A percentile compares a stretch with the other conserved stretches of the same genome.
Evolutionary conservation across 2,797 vertebrate genomes (phyloP).

Genomic region (Acropternis orthonyx): DNA sequence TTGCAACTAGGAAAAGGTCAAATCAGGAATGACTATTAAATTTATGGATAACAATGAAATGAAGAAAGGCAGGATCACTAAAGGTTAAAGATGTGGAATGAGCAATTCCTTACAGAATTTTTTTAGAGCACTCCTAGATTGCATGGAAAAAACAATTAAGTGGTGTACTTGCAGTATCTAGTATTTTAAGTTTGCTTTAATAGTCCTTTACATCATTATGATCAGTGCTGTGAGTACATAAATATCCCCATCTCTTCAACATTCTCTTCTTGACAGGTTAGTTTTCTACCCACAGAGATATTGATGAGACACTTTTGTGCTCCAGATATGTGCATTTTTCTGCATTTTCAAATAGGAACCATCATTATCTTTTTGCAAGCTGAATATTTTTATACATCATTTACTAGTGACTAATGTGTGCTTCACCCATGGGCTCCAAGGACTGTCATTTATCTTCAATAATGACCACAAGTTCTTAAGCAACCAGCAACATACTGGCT

Average conservation of each 20-base stretch:
- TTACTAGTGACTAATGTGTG: conserved; percentile 66
- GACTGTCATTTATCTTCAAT: conserved; percentile 66
- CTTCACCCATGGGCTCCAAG: conserved; percentile 46
- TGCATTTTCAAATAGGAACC: conserved; percentile 69
- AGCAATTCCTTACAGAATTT: background rate
- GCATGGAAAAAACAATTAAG: conserved; percentile 24
- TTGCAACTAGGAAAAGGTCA: background rate
- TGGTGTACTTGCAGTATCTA: background rate
- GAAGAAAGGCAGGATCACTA: background rate
- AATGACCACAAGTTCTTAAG: conserved; percentile 61
- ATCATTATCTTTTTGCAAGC: conserved; percentile 66
- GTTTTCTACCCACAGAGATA: conserved; percentile 66
- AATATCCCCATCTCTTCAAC: conserved; percentile 54
- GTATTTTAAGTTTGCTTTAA: conserved; percentile 58
- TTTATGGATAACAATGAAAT: background rate
- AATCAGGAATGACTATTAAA: background rate
- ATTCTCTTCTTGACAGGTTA: conserved; percentile 58
- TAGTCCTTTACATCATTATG: conserved; percentile 50
- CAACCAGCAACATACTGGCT: background rate
- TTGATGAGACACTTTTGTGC: conserved; percentile 63
- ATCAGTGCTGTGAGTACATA: conserved; percentile 40
- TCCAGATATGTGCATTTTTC: conserved; percentile 69
- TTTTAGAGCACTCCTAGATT: background rate
- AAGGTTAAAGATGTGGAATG: background rate
- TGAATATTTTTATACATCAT: conserved; percentile 72